Base-by-base conservation (phyloP, 2,113 vertebrate species). In the Noctilio leporinus region DNA sequence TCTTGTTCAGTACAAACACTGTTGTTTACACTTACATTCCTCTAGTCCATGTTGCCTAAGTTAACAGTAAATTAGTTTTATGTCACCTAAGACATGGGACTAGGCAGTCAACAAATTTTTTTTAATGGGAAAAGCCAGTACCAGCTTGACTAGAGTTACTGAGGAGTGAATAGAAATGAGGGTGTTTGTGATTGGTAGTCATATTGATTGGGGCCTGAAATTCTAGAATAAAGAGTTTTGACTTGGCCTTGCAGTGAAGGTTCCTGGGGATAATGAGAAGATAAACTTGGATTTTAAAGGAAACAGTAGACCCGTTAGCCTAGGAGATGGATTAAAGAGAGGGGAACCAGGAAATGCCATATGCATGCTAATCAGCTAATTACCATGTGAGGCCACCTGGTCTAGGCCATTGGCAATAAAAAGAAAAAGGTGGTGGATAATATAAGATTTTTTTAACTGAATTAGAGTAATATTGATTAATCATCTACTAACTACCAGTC, bases 321-420 rank as follows among this genome's bases (percentile, higher is more conserved):
- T 73, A 92, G 76, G 67, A 93, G 78, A 64, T 53, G 80, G 85
- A 89, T 85, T 95, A 87, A 86, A 93, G 55, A 89, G 76, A 78
- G 20, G 26, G 35, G 49, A 30, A 95, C 62, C 15, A 95, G 87
- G 93, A 93, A 89, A 75, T 92, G 70, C 35, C 95, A 89, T 96
- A 96, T 95, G 64, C 83, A 95, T 94, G 51, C 64, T 95, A 97
- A 96, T 96, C 84, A 93, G 78, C 55, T 96, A 83, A 96, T 96
- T 96, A 92, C 64, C 57, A 45, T 65, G 40, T 86, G 55, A 81
- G 49, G 78, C 94, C 94, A 89, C 78, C 53, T 86, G 45, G 62
- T 80, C 15, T 26, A 69, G 26, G 43, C 51, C 91, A 45, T 80
- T 89, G 75, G 22, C 77, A 69, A 9, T 53, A 10, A 53, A 94